Conservation (phyloP, 2,888 invertebrate genomes). For the Theodoxus fluviatilis region DNA sequence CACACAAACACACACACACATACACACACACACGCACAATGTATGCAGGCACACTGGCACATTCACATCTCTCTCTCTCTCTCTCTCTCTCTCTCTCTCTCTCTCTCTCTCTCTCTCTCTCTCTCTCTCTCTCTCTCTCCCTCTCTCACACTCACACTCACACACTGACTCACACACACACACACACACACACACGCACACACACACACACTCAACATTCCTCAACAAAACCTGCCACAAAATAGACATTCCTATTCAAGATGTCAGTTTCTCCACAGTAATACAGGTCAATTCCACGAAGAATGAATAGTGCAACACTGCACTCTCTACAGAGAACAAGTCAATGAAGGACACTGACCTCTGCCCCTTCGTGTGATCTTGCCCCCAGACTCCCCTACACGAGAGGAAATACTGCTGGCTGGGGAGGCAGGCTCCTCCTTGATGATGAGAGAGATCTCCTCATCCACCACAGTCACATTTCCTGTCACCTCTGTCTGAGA, state of each 20-base stretch:
- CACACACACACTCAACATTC: constrained; percentile 5
- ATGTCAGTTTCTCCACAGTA: no score
- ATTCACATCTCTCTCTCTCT: constrained; percentile 13
- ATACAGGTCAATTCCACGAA: no score
- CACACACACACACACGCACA: not conserved
- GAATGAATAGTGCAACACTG: no score
- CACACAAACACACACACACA: not conserved
- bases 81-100: not conserved
- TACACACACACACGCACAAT: not conserved
- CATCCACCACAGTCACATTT: constrained; percentile 40
- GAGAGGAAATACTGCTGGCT: constrained; percentile 59
- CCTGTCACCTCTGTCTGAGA: constrained; percentile 27
- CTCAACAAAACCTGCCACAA: not conserved
- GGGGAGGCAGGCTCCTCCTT: constrained; percentile 58
- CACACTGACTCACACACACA: not conserved
- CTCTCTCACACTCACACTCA: not conserved
- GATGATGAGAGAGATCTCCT: constrained; percentile 41
- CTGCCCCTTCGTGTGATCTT: constrained; percentile 32
- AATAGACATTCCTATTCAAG: no score
- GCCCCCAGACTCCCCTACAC: constrained; percentile 54
- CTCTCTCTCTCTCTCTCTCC: not conserved
- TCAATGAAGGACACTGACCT: constrained; percentile 25
- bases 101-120: not conserved
- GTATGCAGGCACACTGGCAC: constrained; percentile 12
- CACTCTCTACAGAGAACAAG: no score